Evolutionary conservation across 2,797 vertebrate genomes (phyloP).

Genomic region (Acanthurus leucopareius): DNA sequence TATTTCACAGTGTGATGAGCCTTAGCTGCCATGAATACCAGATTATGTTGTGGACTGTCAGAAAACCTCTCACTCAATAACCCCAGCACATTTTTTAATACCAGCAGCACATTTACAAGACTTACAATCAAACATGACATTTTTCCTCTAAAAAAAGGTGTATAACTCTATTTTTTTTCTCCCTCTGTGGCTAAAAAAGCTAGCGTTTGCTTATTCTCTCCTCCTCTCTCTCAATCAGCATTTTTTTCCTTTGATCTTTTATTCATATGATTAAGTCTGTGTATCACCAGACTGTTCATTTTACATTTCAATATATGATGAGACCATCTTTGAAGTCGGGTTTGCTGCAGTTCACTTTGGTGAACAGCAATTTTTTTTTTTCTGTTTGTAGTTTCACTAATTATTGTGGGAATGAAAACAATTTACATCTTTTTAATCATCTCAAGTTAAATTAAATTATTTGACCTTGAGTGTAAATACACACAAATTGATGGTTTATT

Average conservation of each 20-base stretch:
- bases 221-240: slow-evolving; percentile 77
- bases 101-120: slow-evolving; percentile 48
- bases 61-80: slow-evolving; percentile 59
- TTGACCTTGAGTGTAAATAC: slow-evolving; percentile 39
- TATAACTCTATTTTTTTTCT: slow-evolving; percentile 27
- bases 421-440: slow-evolving; percentile 45
- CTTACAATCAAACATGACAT: slow-evolving; percentile 51
- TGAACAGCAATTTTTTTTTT: slow-evolving; percentile 13
- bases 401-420: slow-evolving; percentile 49
- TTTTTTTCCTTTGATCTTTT: slow-evolving; percentile 77
- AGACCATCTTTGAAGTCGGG: slow-evolving; percentile 73
- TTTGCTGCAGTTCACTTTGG: slow-evolving; percentile 37
- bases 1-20: slow-evolving; percentile 62
- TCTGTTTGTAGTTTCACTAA: slow-evolving; percentile 24
- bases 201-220: slow-evolving; percentile 63
- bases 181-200: slow-evolving; percentile 61
- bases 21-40: slow-evolving; percentile 61
- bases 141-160: slow-evolving; percentile 47
- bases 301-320: slow-evolving; percentile 71
- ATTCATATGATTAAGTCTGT: slow-evolving; percentile 80
- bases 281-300: slow-evolving; percentile 69
- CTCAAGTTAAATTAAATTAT: slow-evolving; percentile 28
- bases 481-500: slow-evolving; percentile 24
- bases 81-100: slow-evolving; percentile 58
- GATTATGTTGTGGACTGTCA: slow-evolving; percentile 63